phyloP scores from a whole-genome alignment of 2,113 vertebrate genomes.

The Carettochelys insculpta region DNA sequence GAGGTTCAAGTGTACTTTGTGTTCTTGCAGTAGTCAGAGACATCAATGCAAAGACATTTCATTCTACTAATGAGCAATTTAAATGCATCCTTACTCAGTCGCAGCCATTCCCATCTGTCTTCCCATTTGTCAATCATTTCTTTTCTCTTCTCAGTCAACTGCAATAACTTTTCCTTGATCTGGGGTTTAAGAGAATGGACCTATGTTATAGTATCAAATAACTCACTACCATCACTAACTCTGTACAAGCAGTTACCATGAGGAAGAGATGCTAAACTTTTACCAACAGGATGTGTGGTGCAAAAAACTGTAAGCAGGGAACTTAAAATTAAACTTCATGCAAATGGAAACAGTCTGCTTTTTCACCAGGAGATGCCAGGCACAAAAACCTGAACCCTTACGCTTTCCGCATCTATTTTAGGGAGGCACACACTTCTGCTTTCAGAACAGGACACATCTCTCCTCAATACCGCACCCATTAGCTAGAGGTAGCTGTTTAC shows the following conservation, averaged over 20 bases:
- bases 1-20: no score
- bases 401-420: no score
- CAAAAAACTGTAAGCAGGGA: neutral
- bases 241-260: rapidly evolving
- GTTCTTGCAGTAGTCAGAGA: neutral
- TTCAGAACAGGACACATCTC: neutral
- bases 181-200: conserved; percentile 63
- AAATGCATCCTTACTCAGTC: conserved; percentile 86
- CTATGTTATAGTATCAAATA: conserved; percentile 29
- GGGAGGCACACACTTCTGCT: neutral
- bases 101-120: conserved; percentile 98
- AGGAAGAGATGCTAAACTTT: neutral
- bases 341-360: neutral
- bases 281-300: neutral
- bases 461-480: neutral
- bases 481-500: neutral
- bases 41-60: neutral
- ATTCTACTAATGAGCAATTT: neutral
- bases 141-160: conserved; percentile 97
- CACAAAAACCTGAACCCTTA: no score
- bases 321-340: neutral
- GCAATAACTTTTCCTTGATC: conserved; percentile 96
- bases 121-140: conserved; percentile 99
- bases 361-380: neutral
- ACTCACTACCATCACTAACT: neutral